Evolutionary conservation across 2,888 invertebrate genomes (phyloP).

Genomic region (Sinohyriopsis cumingii): DNA sequence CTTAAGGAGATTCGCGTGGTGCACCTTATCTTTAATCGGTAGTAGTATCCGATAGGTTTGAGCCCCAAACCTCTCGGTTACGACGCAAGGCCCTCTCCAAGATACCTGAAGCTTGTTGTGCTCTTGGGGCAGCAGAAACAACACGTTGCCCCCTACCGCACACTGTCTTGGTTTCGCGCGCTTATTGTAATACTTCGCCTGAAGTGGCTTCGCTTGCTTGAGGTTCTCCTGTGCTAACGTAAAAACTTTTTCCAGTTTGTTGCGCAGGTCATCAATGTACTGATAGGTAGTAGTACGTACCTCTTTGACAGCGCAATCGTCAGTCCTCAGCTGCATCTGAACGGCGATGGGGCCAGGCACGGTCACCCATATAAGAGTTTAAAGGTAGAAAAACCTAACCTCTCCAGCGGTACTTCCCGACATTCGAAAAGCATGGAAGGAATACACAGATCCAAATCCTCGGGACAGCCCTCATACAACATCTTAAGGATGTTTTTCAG

Average conservation of each 20-base stretch:
- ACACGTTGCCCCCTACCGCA: slow-evolving; percentile 11
- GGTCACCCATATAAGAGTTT: too few species aligned
- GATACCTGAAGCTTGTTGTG: slow-evolving; percentile 15
- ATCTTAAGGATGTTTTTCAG: too few species aligned
- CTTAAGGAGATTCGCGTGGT: slow-evolving; percentile 12
- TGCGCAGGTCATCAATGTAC: slow-evolving; percentile 12
- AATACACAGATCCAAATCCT: slow-evolving; percentile 37
- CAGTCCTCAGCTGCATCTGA: slow-evolving; percentile 12
- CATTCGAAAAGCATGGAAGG: slow-evolving; percentile 30
- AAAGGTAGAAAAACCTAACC: too few species aligned
- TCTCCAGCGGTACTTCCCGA: slow-evolving; percentile 31
- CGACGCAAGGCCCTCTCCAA: slow-evolving; percentile 16
- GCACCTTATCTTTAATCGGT: slow-evolving; percentile 1
- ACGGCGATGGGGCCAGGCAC: slow-evolving; percentile 15
- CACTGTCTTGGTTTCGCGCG: slow-evolving; percentile 1
- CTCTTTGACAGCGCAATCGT: slow-evolving; percentile 1
- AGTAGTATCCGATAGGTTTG: slow-evolving; percentile 13
- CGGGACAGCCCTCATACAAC: slow-evolving; percentile 18
- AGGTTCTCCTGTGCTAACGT: slow-evolving; percentile 15
- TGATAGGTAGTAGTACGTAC: slow-evolving; percentile 6
- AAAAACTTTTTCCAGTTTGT: slow-evolving; percentile 17
- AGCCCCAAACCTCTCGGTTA: slow-evolving; percentile 4
- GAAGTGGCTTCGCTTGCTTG: slow-evolving; percentile 1
- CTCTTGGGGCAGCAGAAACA: slow-evolving; percentile 12
- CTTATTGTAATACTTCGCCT: slow-evolving; percentile 18